phyloP scores from a whole-genome alignment of 2,888 invertebrate genomes.

The Hydriomena furcata region DNA sequence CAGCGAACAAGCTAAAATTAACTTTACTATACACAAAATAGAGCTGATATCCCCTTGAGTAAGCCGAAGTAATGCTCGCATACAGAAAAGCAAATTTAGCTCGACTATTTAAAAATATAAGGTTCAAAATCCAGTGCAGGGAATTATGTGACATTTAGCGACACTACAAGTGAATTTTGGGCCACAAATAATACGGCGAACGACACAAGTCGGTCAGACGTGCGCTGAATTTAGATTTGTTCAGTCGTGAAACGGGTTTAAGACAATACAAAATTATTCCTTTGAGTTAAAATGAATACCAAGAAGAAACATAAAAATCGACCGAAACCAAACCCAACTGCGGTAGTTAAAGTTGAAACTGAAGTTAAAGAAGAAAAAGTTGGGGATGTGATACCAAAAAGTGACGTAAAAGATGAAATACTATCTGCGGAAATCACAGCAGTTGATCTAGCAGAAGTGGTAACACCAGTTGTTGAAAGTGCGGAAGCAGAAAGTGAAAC shows the following conservation, averaged over 20 bases:
- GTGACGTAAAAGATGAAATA: conserved; percentile 38
- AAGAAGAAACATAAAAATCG: conserved; percentile 73
- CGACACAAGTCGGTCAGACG: conserved; percentile 67
- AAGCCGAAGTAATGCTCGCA: neutral
- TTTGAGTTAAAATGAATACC: conserved; percentile 56
- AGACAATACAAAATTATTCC: conserved; percentile 36
- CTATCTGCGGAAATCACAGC: conserved; percentile 32
- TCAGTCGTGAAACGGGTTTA: conserved; percentile 47
- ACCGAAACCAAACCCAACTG: conserved; percentile 49
- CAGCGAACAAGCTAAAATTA: conserved; percentile 10
- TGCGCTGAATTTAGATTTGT: conserved; percentile 65
- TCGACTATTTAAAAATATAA: conserved; percentile 3
- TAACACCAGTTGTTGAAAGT: conserved; percentile 37
- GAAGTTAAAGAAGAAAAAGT: conserved; percentile 27
- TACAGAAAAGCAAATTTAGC: conserved; percentile 23
- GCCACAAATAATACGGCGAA: conserved; percentile 66
- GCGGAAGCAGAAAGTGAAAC: conserved; percentile 43
- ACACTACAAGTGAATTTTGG: conserved; percentile 58
- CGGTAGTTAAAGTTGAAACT: conserved; percentile 41
- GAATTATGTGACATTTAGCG: conserved; percentile 65
- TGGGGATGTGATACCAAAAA: conserved; percentile 24
- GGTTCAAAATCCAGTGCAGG: conserved; percentile 23
- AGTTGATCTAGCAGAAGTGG: conserved; percentile 35
- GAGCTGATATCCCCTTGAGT: conserved; percentile 5
- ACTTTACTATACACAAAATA: neutral